These are phyloP conservation scores for Drosophila prolongata DNA, from an alignment of 2,888 invertebrate genomes.

Conservation along the genomic window DNA sequence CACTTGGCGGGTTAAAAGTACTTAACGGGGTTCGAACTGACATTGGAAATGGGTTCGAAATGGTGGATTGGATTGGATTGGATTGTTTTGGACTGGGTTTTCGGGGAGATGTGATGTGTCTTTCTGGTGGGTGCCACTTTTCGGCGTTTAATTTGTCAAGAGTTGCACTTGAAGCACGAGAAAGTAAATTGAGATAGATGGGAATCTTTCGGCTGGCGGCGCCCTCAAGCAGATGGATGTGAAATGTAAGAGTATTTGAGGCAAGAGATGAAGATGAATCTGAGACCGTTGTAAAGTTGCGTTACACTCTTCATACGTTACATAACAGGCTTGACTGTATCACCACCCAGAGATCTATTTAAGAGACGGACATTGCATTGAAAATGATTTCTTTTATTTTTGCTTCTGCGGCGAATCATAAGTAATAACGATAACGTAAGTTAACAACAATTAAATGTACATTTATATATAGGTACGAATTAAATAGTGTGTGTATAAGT, in stretches of 20 bases:
- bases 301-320: slow-evolving; percentile 35
- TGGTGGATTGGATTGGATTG: slow-evolving; percentile 10
- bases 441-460: slow-evolving; percentile 78
- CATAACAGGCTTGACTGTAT: slow-evolving; percentile 30
- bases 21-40: slow-evolving; percentile 46
- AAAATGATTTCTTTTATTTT: slow-evolving; percentile 66
- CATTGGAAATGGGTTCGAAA: slow-evolving; percentile 41
- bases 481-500: slow-evolving; percentile 25
- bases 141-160: slow-evolving; percentile 74
- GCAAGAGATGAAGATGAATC: slow-evolving; percentile 18
- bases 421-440: slow-evolving; percentile 73
- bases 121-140: slow-evolving; percentile 74
- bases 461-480: slow-evolving; percentile 46
- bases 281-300: slow-evolving; percentile 41
- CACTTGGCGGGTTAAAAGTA: slow-evolving; percentile 46
- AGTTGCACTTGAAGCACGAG: slow-evolving; percentile 74
- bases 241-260: slow-evolving; percentile 23
- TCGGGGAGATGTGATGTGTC: slow-evolving; percentile 15
- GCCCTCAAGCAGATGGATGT: slow-evolving; percentile 25
- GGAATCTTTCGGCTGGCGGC: slow-evolving; percentile 25
- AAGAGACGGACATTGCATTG: slow-evolving; percentile 57
- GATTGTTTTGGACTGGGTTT: slow-evolving; percentile 7
- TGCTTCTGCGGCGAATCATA: slow-evolving; percentile 68
- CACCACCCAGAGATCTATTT: slow-evolving; percentile 23
- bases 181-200: slow-evolving; percentile 70